phyloP scores from a whole-genome alignment of 2,113 vertebrate genomes.

The Dipodomys ordii region DNA sequence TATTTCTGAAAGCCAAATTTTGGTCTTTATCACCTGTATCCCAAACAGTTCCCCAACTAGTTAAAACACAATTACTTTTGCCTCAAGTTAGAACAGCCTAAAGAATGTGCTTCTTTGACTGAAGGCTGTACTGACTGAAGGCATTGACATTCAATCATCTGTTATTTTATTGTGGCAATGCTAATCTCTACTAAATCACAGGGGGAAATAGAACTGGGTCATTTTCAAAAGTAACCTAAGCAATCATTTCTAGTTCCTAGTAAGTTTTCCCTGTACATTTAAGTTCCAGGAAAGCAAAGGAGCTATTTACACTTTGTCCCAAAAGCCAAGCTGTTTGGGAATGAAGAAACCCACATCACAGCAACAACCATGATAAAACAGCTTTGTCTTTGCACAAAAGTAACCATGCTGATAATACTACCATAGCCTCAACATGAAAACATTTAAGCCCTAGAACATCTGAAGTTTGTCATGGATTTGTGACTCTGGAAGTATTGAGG shows the following conservation, averaged over 20 bases:
- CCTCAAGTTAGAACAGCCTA: neutral
- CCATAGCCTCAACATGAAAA: slow-evolving; percentile 5
- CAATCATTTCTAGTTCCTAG: slow-evolving; percentile 49
- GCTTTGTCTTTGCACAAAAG: neutral
- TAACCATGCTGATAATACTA: neutral
- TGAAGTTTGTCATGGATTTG: neutral
- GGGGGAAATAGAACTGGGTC: neutral
- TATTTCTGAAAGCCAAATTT: slow-evolving; percentile 37
- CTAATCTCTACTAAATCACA: slow-evolving; percentile 25
- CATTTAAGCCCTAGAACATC: neutral
- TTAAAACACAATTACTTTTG: slow-evolving; percentile 6
- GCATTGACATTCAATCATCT: neutral
- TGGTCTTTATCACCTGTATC: neutral
- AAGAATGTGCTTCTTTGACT: neutral
- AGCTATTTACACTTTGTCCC: neutral
- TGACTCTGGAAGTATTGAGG: neutral
- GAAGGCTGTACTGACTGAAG: neutral
- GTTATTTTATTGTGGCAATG: slow-evolving; percentile 35
- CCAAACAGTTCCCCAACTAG: neutral
- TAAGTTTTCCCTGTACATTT: slow-evolving; percentile 27
- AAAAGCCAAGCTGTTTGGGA: slow-evolving; percentile 39
- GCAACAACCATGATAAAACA: slow-evolving; percentile 5
- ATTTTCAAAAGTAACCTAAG: slow-evolving; percentile 59
- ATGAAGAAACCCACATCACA: neutral
- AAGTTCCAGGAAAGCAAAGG: slow-evolving; percentile 30